Conservation (phyloP, 2,113 vertebrate species). For the Fregetta grallaria region DNA sequence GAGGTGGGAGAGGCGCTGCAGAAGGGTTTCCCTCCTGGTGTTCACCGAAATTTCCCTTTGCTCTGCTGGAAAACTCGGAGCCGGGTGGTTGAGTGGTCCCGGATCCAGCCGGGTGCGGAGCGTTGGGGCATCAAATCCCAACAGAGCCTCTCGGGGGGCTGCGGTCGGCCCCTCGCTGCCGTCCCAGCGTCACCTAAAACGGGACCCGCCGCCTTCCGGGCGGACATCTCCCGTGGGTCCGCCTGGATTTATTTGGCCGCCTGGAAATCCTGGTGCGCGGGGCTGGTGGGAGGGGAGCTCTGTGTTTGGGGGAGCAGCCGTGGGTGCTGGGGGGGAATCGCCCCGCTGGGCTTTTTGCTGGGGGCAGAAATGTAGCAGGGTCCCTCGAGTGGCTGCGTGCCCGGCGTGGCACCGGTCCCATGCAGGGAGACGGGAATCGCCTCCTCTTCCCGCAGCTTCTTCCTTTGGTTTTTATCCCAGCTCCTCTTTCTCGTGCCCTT, state of each 20-base stretch:
- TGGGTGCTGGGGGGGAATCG: background rate
- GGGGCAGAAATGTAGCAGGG: background rate
- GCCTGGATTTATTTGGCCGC: background rate
- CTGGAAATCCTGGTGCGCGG: rapidly evolving
- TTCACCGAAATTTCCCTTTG: background rate
- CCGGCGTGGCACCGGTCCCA: background rate
- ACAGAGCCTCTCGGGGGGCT: background rate
- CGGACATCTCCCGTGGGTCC: background rate
- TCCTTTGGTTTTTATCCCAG: too few relatives aligned
- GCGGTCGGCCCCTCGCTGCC: background rate
- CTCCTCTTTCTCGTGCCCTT: background rate
- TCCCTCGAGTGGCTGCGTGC: background rate
- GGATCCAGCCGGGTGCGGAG: background rate
- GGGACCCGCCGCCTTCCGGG: background rate
- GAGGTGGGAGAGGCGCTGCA: background rate
- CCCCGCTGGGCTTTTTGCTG: background rate
- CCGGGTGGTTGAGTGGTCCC: background rate
- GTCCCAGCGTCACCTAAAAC: background rate
- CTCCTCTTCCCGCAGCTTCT: background rate
- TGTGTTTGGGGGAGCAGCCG: background rate
- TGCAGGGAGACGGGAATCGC: background rate
- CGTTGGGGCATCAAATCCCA: background rate
- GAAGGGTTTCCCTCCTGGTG: background rate
- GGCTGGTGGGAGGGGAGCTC: background rate
- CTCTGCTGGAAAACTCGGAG: background rate